These are phyloP conservation scores for Crotalus tigris DNA, from an alignment of 2,113 vertebrate species.

Conservation along the genomic window DNA sequence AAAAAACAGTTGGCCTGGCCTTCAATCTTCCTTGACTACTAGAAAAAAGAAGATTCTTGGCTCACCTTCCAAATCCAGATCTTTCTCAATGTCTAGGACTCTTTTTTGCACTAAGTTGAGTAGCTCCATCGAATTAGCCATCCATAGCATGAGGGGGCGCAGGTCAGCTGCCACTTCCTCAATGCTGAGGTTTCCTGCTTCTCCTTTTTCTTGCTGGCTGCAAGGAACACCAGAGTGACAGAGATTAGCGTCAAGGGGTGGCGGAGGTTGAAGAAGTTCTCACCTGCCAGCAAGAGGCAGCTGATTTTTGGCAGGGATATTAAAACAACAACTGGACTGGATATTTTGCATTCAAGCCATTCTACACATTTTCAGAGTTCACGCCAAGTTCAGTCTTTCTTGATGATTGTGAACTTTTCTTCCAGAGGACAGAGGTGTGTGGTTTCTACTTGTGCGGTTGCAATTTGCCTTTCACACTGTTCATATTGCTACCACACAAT, in stretches of 20 bases:
- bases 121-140: constrained; percentile 92
- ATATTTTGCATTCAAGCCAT: constrained; percentile 22
- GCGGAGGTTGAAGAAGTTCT: neutral
- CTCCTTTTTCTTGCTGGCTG: constrained; percentile 71
- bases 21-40: too few species aligned
- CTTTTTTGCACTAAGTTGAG: constrained; percentile 90
- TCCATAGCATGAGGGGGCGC: constrained; percentile 89
- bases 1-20: neutral
- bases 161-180: constrained; percentile 84
- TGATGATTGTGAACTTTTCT: constrained; percentile 9
- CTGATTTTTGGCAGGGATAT: neutral
- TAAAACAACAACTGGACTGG: constrained; percentile 7
- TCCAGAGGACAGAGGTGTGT: neutral
- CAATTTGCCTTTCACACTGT: neutral
- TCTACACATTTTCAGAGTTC: constrained; percentile 29
- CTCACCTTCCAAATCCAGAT: constrained; percentile 90
- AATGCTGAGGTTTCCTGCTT: constrained; percentile 70
- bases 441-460: neutral
- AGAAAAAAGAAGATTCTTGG: neutral
- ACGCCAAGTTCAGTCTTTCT: constrained; percentile 11
- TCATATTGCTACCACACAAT: neutral
- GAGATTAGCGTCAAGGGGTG: neutral
- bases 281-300: neutral
- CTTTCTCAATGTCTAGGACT: constrained; percentile 85
- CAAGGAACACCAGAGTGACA: neutral